These are phyloP conservation scores for Odocoileus hemionus DNA, from an alignment of 2,113 vertebrate species.

Conservation along the genomic window DNA sequence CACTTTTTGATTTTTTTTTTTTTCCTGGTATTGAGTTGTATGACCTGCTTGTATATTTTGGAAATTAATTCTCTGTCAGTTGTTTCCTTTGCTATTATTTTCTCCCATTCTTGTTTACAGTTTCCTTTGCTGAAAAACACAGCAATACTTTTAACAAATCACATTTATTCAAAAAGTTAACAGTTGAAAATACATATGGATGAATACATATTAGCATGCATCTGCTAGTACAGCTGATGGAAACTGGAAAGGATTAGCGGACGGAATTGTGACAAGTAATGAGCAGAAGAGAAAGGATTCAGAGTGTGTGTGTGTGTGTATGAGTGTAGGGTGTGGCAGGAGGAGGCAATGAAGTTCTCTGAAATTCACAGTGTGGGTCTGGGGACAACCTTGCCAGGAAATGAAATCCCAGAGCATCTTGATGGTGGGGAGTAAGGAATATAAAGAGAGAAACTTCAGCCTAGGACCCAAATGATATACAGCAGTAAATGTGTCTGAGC, in stretches of 20 bases:
- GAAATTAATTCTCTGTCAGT: background rate
- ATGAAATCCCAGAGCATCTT: background rate
- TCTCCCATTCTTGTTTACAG: background rate
- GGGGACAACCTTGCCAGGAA: background rate
- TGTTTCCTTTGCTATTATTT: background rate
- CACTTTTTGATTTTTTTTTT: background rate
- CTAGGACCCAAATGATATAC: background rate
- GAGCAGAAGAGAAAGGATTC: background rate
- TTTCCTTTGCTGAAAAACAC: background rate
- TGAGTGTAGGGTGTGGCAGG: fast-evolving
- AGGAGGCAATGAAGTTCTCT: background rate
- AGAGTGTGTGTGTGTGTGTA: background rate
- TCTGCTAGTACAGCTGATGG: too few relatives aligned
- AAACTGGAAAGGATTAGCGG: background rate
- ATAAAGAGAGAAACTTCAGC: background rate
- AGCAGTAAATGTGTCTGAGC: background rate
- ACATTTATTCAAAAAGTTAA: background rate
- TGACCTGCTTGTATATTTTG: background rate
- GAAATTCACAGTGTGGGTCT: background rate
- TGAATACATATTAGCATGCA: background rate
- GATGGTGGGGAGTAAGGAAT: background rate
- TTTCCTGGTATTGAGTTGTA: background rate
- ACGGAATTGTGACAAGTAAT: background rate
- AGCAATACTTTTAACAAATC: background rate
- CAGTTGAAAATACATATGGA: background rate